A percentile compares a stretch with the other conserved stretches of the same genome.
These are phyloP conservation scores for Zeuzera pyrina DNA, from an alignment of 2,888 invertebrate genomes.

Conservation along the genomic window DNA sequence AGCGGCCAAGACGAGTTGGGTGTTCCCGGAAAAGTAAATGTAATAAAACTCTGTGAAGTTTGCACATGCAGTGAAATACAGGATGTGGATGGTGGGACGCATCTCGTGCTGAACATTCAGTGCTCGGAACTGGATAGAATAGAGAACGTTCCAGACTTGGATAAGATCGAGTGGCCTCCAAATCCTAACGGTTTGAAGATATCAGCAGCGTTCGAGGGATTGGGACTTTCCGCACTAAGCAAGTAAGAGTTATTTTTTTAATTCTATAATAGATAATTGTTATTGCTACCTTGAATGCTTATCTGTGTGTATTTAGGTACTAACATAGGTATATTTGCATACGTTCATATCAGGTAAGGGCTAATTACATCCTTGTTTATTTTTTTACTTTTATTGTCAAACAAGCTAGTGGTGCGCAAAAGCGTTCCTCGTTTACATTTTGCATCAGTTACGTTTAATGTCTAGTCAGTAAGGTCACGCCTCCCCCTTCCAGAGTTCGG, in stretches of 20 bases:
- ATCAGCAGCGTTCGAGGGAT: slow-evolving; percentile 52
- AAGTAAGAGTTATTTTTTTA: slow-evolving; percentile 51
- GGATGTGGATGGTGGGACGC: slow-evolving; percentile 46
- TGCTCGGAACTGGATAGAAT: slow-evolving; percentile 54
- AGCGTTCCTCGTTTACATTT: no score
- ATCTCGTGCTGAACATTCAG: slow-evolving; percentile 57
- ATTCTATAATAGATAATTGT: no score
- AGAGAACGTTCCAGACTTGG: slow-evolving; percentile 48
- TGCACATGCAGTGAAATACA: slow-evolving; percentile 65
- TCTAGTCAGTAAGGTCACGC: no score
- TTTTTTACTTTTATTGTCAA: no score
- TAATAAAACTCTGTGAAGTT: slow-evolving; percentile 49
- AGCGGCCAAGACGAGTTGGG: slow-evolving; percentile 30
- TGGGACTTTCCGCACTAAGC: slow-evolving; percentile 52
- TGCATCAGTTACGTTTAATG: no score
- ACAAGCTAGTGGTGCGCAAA: no score
- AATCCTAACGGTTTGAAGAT: slow-evolving; percentile 59
- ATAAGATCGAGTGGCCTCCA: slow-evolving; percentile 59
- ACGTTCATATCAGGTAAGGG: no score
- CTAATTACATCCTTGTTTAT: no score
- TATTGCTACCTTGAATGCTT: no score
- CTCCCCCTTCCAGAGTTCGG: no score
- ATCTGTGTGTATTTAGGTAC: no score
- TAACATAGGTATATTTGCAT: no score
- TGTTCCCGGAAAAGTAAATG: slow-evolving; percentile 24